A percentile compares a stretch with the other conserved stretches of the same genome.
phyloP scores from a whole-genome alignment of 2,888 invertebrate genomes.

The Allacma fusca region DNA sequence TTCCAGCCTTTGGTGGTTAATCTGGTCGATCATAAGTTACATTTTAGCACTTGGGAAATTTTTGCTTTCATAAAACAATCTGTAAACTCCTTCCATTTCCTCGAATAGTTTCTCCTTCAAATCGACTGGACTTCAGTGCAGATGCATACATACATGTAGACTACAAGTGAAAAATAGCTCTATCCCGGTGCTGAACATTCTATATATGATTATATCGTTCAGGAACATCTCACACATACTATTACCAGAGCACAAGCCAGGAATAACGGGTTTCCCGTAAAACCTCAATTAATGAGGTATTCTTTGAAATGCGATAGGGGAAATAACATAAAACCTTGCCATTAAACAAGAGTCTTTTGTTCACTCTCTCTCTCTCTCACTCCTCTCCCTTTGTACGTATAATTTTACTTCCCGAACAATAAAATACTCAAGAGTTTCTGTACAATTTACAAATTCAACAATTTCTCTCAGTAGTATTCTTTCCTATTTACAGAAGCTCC shows the following conservation, averaged over 20 bases:
- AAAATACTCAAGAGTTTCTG: conserved; percentile 6
- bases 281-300: conserved; percentile 35
- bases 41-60: conserved; percentile 10
- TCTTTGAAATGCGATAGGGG: conserved; percentile 25
- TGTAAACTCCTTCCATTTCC: background rate
- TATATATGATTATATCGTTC: no score
- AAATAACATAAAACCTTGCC: conserved; percentile 26
- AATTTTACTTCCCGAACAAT: conserved; percentile 28
- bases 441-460: conserved; percentile 12
- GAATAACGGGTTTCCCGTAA: conserved; percentile 1
- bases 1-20: background rate
- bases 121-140: background rate
- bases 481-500: background rate
- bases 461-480: conserved; percentile 11
- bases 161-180: background rate
- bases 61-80: conserved; percentile 24
- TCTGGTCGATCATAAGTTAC: conserved; percentile 5
- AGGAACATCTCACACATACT: no score
- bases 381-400: background rate
- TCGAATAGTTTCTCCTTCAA: background rate
- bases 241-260: background rate
- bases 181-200: background rate
- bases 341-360: conserved; percentile 36
- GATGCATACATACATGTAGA: no score
- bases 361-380: background rate